These are phyloP conservation scores for Drosophila azteca DNA, from an alignment of 1,140 invertebrate species.

Conservation along the genomic window DNA sequence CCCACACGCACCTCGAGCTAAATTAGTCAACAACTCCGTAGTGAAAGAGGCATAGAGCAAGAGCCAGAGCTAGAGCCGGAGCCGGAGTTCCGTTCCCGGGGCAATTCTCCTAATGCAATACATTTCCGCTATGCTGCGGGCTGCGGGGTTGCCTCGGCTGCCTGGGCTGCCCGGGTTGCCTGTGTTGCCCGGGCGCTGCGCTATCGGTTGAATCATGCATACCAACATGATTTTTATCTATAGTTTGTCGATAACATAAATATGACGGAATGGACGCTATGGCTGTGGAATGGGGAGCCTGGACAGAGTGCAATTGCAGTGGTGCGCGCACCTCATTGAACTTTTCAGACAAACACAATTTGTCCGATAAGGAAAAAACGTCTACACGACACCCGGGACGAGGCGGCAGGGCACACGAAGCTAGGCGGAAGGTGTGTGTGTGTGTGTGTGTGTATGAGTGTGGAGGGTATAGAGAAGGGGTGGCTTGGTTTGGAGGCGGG, in stretches of 20 bases:
- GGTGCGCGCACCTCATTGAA: slow-evolving; percentile 72
- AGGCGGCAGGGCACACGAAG: too few relatives aligned
- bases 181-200: slow-evolving; percentile 5
- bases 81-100: slow-evolving; percentile 20
- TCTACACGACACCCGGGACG: slow-evolving; percentile 29
- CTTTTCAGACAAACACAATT: slow-evolving; percentile 82
- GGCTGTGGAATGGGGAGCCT: slow-evolving; percentile 13
- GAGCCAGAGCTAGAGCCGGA: background rate
- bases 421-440: slow-evolving; percentile 1
- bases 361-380: slow-evolving; percentile 76
- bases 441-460: slow-evolving; percentile 1
- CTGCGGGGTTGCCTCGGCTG: slow-evolving; percentile 27
- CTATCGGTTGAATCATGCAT: slow-evolving; percentile 48
- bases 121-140: slow-evolving; percentile 74
- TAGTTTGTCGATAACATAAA: slow-evolving; percentile 69
- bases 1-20: slow-evolving; percentile 40
- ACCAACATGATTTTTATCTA: slow-evolving; percentile 78
- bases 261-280: slow-evolving; percentile 61
- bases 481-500: background rate
- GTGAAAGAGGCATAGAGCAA: background rate
- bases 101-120: slow-evolving; percentile 77
- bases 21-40: slow-evolving; percentile 66
- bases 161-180: slow-evolving; percentile 10
- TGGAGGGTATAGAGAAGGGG: background rate
- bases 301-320: slow-evolving; percentile 65